Base-by-base conservation (phyloP, 1,140 invertebrate species). In the Telenomus remus region DNA sequence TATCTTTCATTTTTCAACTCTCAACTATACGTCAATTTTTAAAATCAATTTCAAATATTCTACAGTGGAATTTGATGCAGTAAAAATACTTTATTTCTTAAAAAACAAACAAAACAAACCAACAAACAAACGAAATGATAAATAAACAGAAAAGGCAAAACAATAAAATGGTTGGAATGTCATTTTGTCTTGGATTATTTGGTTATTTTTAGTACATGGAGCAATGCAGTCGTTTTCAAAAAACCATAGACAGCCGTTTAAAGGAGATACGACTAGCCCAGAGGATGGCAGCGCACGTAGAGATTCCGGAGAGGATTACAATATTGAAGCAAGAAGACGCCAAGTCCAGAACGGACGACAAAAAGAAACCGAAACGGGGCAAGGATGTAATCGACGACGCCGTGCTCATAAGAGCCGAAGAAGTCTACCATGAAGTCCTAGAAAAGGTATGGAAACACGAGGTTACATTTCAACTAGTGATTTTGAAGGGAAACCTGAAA, bases 121-220 rank as follows among this genome's bases (percentile, higher is more conserved):
- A 27, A 6, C 1, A 27, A 27, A 27, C 1, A 6, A 27, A 27
- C 2, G 19, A 27, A 27, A 3, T 27, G 6, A n/a, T n/a, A 27
- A 27, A 27, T 1, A 27, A 27, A 6, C 6, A 27, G 19, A 27
- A 3, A 27, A 27, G 2, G 19, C 19, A 56, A 49, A 50, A 55
- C 61, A 65, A 55, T 33, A 16, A 53, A 46, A 27, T 1, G n/a
- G 9, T 39, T n/a, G 37, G n/a, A n/a, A 9, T 9, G 3, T 39
- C 37, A 39, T 9, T 39, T 39, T 9, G 37, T 39, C 19, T 27
- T 6, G 19, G 19, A 27, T 1, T 27, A 27, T 39, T 55, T 61
- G 27, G 34, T 60, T 53, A 34, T 64, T 73, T 56, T 44, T 19
- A 86, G 85, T 84, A 83, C 39, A 55, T 85, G 15, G 83, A 86